Conservation (phyloP, 2,113 vertebrate species). For the Oostethus manadensis region DNA sequence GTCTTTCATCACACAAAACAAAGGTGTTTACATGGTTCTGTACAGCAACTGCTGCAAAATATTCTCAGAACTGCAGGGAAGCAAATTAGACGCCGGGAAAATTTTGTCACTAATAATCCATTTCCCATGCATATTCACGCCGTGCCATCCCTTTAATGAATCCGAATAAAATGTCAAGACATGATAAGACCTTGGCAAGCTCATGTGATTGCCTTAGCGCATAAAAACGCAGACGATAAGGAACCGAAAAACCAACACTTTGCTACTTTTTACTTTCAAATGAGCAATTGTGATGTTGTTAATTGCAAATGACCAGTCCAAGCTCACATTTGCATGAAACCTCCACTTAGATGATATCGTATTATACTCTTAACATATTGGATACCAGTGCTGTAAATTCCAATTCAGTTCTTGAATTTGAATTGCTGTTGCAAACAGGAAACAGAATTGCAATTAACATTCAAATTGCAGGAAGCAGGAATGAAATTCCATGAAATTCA, state of each 20-base stretch:
- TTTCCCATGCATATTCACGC: slow-evolving; percentile 53
- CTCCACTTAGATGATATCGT: no score
- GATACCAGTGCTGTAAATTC: no score
- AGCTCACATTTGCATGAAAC: not conserved
- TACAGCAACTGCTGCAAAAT: slow-evolving; percentile 45
- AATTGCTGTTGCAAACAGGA: not conserved
- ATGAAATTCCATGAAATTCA: no score
- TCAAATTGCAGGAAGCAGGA: no score
- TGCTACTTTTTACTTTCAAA: slow-evolving; percentile 1
- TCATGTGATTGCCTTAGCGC: slow-evolving; percentile 17
- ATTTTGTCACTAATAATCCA: slow-evolving; percentile 44
- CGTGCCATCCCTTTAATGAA: slow-evolving; percentile 33
- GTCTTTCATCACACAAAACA: slow-evolving; percentile 56
- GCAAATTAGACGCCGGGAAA: slow-evolving; percentile 56
- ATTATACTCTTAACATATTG: no score
- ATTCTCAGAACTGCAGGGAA: slow-evolving; percentile 43
- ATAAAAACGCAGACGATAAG: slow-evolving; percentile 21
- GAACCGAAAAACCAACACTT: not conserved
- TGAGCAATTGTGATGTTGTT: slow-evolving; percentile 7
- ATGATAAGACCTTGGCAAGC: slow-evolving; percentile 21
- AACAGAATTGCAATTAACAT: no score
- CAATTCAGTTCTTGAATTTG: not conserved
- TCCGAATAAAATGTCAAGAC: slow-evolving; percentile 45
- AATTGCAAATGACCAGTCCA: slow-evolving; percentile 15
- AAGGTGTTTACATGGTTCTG: slow-evolving; percentile 50